Percentiles rank a stretch among this genome's conserved stretches.
Conservation (phyloP, 2,113 vertebrate genomes). For the Hippocampus barbouri region DNA sequence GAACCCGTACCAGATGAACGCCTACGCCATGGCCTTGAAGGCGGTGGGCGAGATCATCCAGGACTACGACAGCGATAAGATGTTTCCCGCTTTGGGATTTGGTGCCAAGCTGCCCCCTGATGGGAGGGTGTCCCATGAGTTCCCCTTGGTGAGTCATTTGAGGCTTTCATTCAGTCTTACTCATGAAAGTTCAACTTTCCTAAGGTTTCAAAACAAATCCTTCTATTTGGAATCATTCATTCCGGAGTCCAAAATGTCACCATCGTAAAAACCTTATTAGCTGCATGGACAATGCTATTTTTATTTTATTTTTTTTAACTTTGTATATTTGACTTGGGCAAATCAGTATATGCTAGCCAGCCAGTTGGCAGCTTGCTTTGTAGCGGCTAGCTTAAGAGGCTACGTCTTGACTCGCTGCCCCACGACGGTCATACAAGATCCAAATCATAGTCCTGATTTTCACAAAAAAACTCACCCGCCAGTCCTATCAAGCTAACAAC, state of each 20-base stretch:
- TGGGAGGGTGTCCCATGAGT: slow-evolving; percentile 87
- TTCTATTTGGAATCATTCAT: neutral
- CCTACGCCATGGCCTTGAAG: slow-evolving; percentile 90
- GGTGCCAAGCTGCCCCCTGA: slow-evolving; percentile 92
- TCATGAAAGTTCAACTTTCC: neutral
- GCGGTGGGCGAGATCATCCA: slow-evolving; percentile 94
- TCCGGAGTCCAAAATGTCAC: neutral
- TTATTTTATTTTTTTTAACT: neutral
- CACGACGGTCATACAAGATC: too few species aligned
- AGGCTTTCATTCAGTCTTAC: too few species aligned
- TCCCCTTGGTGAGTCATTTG: slow-evolving; percentile 79
- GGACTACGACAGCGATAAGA: slow-evolving; percentile 95
- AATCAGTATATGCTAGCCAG: neutral
- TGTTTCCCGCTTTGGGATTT: slow-evolving; percentile 90
- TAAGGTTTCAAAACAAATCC: neutral
- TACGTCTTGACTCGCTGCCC: neutral
- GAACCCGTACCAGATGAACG: slow-evolving; percentile 96
- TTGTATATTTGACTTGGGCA: neutral
- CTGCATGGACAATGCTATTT: too few species aligned
- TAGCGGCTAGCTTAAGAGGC: neutral
- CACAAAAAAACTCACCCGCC: neutral
- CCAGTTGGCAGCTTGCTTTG: neutral
- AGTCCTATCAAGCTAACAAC: neutral
- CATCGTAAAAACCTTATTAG: neutral
- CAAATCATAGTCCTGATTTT: neutral